Evolutionary conservation across 2,797 vertebrate species (phyloP).

Genomic region (Pteronotus mesoamericanus): DNA sequence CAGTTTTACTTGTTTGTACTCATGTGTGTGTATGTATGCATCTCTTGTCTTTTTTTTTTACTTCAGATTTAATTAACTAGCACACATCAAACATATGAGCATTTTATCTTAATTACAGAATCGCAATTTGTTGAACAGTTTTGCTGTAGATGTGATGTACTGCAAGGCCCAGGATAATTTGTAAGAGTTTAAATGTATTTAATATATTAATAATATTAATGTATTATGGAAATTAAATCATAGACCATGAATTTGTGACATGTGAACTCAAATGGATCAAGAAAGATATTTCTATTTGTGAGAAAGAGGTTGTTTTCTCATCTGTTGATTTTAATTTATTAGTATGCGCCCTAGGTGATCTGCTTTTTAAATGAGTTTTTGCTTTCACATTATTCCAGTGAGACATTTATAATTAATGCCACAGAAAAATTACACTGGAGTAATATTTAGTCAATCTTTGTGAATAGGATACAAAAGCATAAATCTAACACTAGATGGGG

Average conservation of each 20-base stretch:
- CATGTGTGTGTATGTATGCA: background rate
- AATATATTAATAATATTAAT: conserved; percentile 60
- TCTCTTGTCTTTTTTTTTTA: background rate
- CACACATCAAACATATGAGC: background rate
- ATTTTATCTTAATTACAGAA: conserved; percentile 62
- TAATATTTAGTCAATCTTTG: conserved; percentile 59
- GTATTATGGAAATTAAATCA: conserved; percentile 47
- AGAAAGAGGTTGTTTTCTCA: conserved; percentile 11
- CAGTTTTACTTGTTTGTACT: background rate
- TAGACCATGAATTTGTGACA: background rate
- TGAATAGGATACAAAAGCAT: conserved; percentile 47
- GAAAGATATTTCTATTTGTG: conserved; percentile 48
- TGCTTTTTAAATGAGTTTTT: conserved; percentile 49
- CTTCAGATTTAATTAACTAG: conserved; percentile 12
- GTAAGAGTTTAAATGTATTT: conserved; percentile 31
- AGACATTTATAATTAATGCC: conserved; percentile 60
- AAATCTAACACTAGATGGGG: conserved; percentile 42
- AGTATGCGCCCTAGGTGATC: background rate
- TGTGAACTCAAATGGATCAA: conserved; percentile 31
- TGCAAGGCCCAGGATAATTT: background rate
- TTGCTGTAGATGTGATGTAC: conserved; percentile 38
- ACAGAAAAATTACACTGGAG: conserved; percentile 42
- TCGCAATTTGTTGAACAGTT: conserved; percentile 61
- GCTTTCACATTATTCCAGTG: conserved; percentile 27
- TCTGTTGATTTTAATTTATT: conserved; percentile 59